Evolutionary conservation across 2,797 vertebrate species (phyloP), one percentile per base, ranked within the genome.

Genomic region (Tenualosa thibaudeaui): DNA sequence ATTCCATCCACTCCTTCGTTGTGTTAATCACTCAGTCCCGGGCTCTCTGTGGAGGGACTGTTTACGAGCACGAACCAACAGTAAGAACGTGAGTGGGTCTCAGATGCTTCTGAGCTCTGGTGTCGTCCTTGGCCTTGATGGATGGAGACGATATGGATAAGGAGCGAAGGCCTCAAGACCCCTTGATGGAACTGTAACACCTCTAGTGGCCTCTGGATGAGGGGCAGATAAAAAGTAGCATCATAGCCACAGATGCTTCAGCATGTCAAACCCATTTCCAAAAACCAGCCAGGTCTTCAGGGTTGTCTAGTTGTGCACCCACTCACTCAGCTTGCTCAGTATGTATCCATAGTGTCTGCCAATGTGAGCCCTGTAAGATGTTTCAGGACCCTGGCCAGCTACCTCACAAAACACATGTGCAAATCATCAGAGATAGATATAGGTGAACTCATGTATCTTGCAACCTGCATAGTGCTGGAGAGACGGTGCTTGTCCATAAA

Each of bases 91-190:
- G 17, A 71, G 31, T 15, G 65, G 56, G 19, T 1, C 58, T 10
- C 58, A n/a, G 58, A 5, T 10, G 19, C 22, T 10, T 46, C 82
- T 24, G 46, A 31, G 65, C 3, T 5, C 26, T 71, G 54, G 19
- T 56, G 40, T 78, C 71, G 8, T 68, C 26, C 62, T 68, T 31
- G 71, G 71, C 40, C 71, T 78, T 78, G 40, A 78, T 78, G 71
- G 71, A 46, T 78, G 71, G 71, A 17, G 17, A 5, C 7, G 40
- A 78, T 22, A 46, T 43, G 40, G 71, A 22, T 43, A 6, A 5
- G 15, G 40, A 43, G 40, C 17, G 46, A 9, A 40, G 71, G 71
- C 71, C 71, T 46, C 40, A 17, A 46, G 17, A 40, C 71, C 13
- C 50, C 50, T 15, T 62, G 5, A 19, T 46, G 40, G 19, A 43